A percentile compares a stretch with the other conserved stretches of the same genome.
Evolutionary conservation across 2,113 vertebrate genomes (phyloP).

Genomic region (Menura novaehollandiae): DNA sequence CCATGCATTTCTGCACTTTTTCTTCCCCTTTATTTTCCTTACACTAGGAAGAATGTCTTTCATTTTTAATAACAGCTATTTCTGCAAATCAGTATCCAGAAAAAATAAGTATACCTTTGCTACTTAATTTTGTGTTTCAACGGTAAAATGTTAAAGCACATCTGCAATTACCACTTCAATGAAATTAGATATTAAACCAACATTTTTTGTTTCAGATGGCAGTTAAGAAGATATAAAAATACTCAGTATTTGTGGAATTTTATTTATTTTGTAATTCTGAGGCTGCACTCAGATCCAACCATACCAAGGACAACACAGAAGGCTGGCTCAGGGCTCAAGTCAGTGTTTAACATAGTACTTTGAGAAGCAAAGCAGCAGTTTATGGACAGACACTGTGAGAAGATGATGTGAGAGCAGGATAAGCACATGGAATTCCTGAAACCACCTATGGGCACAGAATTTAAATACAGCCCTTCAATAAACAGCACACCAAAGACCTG

Average conservation of each 20-base stretch:
- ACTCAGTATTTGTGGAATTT: not conserved
- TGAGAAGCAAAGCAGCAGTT: not conserved
- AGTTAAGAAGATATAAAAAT: not conserved
- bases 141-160: not conserved
- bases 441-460: not conserved
- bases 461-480: not conserved
- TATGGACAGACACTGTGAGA: not conserved
- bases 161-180: not conserved
- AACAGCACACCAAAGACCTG: not conserved
- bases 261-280: not conserved
- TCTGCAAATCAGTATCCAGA: not conserved
- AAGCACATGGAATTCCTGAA: not conserved
- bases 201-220: not conserved
- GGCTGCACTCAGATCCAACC: not conserved
- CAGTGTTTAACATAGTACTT: not conserved
- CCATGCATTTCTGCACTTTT: not conserved
- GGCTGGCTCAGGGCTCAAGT: not conserved
- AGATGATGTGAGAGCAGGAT: not conserved
- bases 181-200: not conserved
- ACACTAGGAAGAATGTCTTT: constrained; percentile 16
- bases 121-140: not conserved
- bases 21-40: constrained; percentile 50
- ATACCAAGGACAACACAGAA: not conserved
- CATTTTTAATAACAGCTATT: not conserved
- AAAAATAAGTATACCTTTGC: not conserved